phyloP scores from a whole-genome alignment of 2,888 invertebrate species.

The Clanis bilineata region DNA sequence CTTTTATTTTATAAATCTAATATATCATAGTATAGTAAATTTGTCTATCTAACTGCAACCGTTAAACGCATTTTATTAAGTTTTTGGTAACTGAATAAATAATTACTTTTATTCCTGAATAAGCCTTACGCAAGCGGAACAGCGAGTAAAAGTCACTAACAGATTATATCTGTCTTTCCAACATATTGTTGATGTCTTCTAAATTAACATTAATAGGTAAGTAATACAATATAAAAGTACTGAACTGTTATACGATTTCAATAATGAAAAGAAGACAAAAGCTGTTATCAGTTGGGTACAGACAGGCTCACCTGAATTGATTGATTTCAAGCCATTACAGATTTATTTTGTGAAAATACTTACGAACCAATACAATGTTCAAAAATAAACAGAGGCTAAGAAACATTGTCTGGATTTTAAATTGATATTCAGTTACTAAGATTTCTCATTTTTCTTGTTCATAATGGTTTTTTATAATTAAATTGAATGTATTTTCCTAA shows the following conservation, averaged over 20 bases:
- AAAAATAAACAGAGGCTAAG: neutral
- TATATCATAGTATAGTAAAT: too few relatives aligned
- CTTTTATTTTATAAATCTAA: too few relatives aligned
- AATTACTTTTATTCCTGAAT: too few relatives aligned
- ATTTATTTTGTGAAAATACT: neutral
- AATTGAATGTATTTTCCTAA: neutral
- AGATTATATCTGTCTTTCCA: too few relatives aligned
- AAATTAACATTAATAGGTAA: too few relatives aligned
- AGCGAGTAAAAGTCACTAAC: too few relatives aligned
- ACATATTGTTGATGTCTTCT: too few relatives aligned
- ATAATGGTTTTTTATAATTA: neutral
- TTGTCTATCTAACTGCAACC: too few relatives aligned
- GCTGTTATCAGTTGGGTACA: slow-evolving; percentile 15
- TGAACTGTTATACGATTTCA: slow-evolving; percentile 14
- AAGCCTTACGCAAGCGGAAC: too few relatives aligned
- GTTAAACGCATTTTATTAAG: too few relatives aligned
- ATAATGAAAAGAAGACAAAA: slow-evolving; percentile 18
- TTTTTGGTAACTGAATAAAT: too few relatives aligned
- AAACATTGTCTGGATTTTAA: neutral
- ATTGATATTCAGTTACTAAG: neutral
- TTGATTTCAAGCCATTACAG: slow-evolving; percentile 2
- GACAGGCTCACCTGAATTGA: slow-evolving; percentile 6
- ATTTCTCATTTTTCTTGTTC: neutral
- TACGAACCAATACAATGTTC: neutral
- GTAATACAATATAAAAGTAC: neutral